These are phyloP conservation scores for Drosophila yooni DNA, from an alignment of 2,888 invertebrate genomes.

Conservation along the genomic window DNA sequence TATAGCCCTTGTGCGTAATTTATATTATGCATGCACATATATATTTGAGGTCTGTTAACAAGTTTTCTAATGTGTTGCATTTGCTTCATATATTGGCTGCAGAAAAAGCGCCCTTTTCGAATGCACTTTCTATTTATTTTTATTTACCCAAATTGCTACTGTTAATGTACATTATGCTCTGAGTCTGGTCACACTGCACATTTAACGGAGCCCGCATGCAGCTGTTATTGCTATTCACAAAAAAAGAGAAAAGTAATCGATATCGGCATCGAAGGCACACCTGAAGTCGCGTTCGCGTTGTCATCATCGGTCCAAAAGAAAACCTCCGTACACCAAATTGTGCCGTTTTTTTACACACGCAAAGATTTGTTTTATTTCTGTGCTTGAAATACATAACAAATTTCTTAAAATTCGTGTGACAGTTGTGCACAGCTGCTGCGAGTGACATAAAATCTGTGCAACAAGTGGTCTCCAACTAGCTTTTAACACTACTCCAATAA, in stretches of 20 bases:
- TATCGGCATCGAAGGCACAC: conserved; percentile 40
- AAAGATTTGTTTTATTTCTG: conserved; percentile 43
- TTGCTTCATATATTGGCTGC: not conserved
- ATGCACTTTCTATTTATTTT: not conserved
- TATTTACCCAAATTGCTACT: conserved; percentile 24
- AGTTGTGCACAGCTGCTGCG: conserved; percentile 23
- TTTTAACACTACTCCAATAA: conserved; percentile 41
- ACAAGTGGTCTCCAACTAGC: conserved; percentile 66
- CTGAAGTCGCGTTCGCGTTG: conserved; percentile 72
- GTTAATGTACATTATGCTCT: not conserved
- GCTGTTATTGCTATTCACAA: conserved; percentile 47
- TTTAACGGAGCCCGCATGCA: conserved; percentile 1
- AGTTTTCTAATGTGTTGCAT: conserved; percentile 12
- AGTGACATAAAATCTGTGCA: conserved; percentile 46
- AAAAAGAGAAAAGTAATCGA: not conserved
- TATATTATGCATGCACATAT: conserved; percentile 40
- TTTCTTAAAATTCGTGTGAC: conserved; percentile 25
- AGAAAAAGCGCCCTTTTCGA: conserved; percentile 11
- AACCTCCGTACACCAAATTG: conserved; percentile 47
- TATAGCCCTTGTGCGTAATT: conserved; percentile 55
- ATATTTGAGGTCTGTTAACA: conserved; percentile 36
- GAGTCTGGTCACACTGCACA: conserved; percentile 12
- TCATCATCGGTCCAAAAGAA: conserved; percentile 62
- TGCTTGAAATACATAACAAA: conserved; percentile 36
- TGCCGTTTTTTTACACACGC: conserved; percentile 46